Base-by-base conservation (phyloP, 2,888 invertebrate genomes). In the Caenorhabditis macrosperma region DNA sequence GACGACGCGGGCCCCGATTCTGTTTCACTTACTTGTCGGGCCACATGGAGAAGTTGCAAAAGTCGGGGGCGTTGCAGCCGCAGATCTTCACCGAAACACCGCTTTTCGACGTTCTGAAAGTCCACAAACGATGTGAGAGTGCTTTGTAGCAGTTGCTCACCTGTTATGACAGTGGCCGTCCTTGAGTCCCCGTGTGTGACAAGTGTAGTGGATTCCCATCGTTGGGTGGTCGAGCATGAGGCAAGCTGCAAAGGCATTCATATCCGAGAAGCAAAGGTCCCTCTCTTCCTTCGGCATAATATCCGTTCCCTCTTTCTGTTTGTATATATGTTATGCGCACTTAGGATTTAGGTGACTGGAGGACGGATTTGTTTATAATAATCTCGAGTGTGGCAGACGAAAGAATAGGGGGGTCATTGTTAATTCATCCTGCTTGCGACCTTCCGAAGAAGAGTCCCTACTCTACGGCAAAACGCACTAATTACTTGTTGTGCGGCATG, bases 181-280 rank as follows among this genome's bases (percentile, higher is more conserved):
- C 44, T 83, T 82, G 20, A 85, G 17, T 35, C 82, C 82, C 54
- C 72, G 67, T 7, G 72, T 80, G 46, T 85, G 83, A 61, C 85
- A 85, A 15, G 85, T 85, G 75, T 85, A 85, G 60, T 85, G 85
- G n/a, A 83, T 54, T 38, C 85, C 85, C 82, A 83, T 83, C 24
- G 78, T 69, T 12, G 85, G 85, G 63, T 85, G 85, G 55, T 85
- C 82, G 46, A 85, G 66, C 85, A 85, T 85, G 35, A 85, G 71
- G 66, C 85, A 85, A 10, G 84, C 84, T 84, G 82, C 38, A 84
- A 82, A 33, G 44, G 52, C 52, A 28, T 46, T 71, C 52, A 44
- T 44, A 52, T 60, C 44, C 50, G 50, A 50, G 55, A 61, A 35
- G 38, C 1, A 3, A 15, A 28, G 24, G 28, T 48, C 59, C 50